Evolutionary conservation across 2,797 vertebrate genomes (phyloP).

Genomic region (Poeciliopsis presidionis): DNA sequence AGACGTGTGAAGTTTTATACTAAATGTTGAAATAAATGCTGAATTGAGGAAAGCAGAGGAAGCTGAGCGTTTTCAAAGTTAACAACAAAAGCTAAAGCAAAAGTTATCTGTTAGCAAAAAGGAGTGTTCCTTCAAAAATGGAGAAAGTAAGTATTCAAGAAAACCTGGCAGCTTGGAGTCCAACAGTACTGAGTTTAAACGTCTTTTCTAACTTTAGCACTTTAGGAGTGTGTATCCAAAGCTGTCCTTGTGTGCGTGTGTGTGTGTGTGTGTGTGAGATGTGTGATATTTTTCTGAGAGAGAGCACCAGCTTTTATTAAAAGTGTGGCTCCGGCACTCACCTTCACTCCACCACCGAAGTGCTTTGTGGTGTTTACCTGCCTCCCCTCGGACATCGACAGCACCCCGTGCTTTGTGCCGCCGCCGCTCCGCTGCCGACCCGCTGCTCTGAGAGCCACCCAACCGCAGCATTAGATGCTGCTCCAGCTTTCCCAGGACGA

Average conservation of each 20-base stretch:
- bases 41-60: background rate
- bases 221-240: constrained; percentile 23
- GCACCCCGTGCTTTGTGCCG: constrained; percentile 71
- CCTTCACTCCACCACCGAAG: constrained; percentile 82
- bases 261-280: constrained; percentile 41
- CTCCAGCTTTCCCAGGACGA: constrained; percentile 51
- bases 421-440: constrained; percentile 63
- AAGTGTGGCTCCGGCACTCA: constrained; percentile 86
- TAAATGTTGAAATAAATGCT: background rate
- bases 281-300: constrained; percentile 55
- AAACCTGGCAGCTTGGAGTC: background rate
- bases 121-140: too few species aligned
- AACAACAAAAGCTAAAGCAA: background rate
- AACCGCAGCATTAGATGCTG: constrained; percentile 34
- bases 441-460: constrained; percentile 58
- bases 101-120: background rate
- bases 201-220: background rate
- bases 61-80: background rate
- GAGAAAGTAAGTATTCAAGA: background rate
- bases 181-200: background rate
- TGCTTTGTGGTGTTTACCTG: constrained; percentile 83
- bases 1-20: background rate
- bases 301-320: constrained; percentile 78
- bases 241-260: constrained; percentile 38
- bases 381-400: constrained; percentile 79